phyloP scores from a whole-genome alignment of 2,797 vertebrate species.

The Monodelphis domestica region DNA sequence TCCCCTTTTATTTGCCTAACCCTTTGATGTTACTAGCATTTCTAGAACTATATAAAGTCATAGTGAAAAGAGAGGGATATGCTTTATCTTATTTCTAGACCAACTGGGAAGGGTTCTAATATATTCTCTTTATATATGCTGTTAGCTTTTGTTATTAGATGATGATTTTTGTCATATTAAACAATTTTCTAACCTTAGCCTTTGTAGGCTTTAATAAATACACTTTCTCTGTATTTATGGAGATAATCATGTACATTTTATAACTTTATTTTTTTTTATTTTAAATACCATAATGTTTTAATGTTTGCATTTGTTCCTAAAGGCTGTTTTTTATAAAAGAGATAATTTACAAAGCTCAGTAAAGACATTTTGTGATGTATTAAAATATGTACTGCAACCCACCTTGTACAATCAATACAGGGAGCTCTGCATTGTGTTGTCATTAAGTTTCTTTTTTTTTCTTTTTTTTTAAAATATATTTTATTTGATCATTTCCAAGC shows the following conservation, averaged over 20 bases:
- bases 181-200: background rate
- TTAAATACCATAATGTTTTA: conserved; percentile 34
- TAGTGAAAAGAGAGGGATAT: background rate
- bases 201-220: background rate
- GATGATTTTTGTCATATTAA: background rate
- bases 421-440: background rate
- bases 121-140: background rate
- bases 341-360: conserved; percentile 6
- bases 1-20: background rate
- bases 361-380: conserved; percentile 16
- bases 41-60: background rate
- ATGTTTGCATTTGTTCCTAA: background rate
- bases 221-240: background rate
- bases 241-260: background rate
- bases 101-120: background rate
- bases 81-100: background rate
- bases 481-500: no score
- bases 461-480: no score
- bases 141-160: background rate
- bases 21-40: background rate
- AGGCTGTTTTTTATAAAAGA: conserved; percentile 17
- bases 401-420: background rate
- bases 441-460: conserved; percentile 17
- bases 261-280: no score
- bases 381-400: conserved; percentile 32